phyloP scores from a whole-genome alignment of 2,113 vertebrate genomes.

The Sterna hirundo region DNA sequence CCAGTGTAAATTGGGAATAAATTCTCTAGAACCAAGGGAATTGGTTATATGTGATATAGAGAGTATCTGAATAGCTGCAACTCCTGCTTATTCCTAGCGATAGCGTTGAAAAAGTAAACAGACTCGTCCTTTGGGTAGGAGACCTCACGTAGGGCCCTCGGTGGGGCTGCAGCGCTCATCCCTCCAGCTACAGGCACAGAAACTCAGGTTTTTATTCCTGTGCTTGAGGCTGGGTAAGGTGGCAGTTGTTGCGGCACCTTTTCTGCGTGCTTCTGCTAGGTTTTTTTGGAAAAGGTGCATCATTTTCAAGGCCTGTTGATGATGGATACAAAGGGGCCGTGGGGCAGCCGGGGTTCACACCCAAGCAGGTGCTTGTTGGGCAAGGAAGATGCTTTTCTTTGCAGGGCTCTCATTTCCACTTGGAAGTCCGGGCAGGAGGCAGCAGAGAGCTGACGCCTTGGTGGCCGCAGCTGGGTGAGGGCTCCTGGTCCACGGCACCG shows the following conservation, averaged over 20 bases:
- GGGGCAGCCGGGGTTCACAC: neutral
- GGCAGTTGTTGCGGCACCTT: neutral
- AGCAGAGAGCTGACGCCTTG: neutral
- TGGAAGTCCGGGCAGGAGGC: neutral
- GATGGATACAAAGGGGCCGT: neutral
- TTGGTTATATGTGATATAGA: neutral
- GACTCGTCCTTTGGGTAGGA: neutral
- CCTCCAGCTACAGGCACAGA: neutral
- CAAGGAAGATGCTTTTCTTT: neutral
- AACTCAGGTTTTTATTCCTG: neutral
- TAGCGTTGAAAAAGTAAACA: neutral
- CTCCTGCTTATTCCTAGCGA: neutral
- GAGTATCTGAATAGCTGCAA: neutral
- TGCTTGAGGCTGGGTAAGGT: neutral
- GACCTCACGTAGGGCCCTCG: fast-evolving
- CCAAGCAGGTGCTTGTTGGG: neutral
- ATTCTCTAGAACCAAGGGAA: neutral
- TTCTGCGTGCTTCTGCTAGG: neutral
- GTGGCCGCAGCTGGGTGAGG: neutral
- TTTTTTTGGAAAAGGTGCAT: neutral
- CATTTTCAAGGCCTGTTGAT: neutral
- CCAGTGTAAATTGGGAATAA: neutral
- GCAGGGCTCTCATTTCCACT: neutral
- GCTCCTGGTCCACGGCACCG: neutral
- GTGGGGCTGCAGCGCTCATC: neutral